Percentiles rank a stretch among this genome's conserved stretches.
These are phyloP conservation scores for Rhinolophus ferrumequinum DNA, from an alignment of 2,113 vertebrate genomes.

Conservation along the genomic window DNA sequence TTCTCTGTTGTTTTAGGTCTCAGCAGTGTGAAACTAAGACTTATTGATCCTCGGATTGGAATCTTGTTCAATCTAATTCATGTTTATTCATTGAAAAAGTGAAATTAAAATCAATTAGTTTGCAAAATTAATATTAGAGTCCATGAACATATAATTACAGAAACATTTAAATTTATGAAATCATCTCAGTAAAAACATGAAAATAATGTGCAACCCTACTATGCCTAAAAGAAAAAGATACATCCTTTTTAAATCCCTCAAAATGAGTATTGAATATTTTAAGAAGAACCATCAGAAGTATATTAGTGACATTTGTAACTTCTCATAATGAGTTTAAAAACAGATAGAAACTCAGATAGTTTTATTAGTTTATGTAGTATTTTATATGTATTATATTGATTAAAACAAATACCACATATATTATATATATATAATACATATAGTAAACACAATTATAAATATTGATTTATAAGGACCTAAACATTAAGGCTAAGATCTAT, in stretches of 20 bases:
- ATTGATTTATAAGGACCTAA: background rate
- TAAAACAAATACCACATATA: background rate
- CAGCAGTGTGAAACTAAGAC: background rate
- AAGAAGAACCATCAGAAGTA: background rate
- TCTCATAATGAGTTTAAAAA: background rate
- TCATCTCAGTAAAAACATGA: background rate
- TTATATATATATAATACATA: background rate
- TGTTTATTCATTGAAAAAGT: background rate
- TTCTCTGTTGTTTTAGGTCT: background rate
- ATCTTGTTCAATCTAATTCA: conserved; percentile 15
- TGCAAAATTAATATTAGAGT: conserved; percentile 8
- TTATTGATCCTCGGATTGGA: background rate
- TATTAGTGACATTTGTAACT: background rate
- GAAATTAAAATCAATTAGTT: conserved; percentile 34
- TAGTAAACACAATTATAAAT: background rate
- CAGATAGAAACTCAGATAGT: background rate
- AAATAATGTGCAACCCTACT: background rate
- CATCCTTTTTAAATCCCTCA: background rate
- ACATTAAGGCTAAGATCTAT: background rate
- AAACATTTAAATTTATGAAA: background rate
- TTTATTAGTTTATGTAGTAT: background rate
- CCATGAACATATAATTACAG: background rate
- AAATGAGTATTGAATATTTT: background rate
- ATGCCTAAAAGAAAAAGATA: background rate
- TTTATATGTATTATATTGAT: background rate